A percentile compares a stretch with the other conserved stretches of the same genome.
These are phyloP conservation scores for Harmothoe impar DNA, from an alignment of 2,888 invertebrate genomes.

Conservation along the genomic window DNA sequence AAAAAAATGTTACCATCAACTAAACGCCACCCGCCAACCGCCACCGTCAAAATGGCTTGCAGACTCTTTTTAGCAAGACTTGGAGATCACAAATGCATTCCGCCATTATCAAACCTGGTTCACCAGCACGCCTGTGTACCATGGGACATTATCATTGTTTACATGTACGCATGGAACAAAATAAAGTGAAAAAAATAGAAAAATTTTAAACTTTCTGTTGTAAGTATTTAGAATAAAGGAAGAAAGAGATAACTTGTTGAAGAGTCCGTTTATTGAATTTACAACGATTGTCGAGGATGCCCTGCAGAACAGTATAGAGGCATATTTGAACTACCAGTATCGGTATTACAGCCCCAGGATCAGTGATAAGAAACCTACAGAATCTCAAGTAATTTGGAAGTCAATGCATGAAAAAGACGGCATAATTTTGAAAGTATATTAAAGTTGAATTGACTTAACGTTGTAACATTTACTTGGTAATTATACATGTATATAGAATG, in stretches of 20 bases:
- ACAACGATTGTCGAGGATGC: too few relatives aligned
- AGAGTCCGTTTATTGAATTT: too few relatives aligned
- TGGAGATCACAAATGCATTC: neutral
- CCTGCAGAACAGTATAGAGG: neutral
- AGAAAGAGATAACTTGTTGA: too few relatives aligned
- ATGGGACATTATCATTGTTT: conserved; percentile 5
- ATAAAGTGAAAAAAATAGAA: neutral
- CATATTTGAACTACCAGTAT: neutral
- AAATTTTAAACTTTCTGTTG: neutral
- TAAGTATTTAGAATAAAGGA: conserved; percentile 9
- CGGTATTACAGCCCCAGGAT: too few relatives aligned
- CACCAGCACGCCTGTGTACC: conserved; percentile 48
- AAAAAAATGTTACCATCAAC: neutral
- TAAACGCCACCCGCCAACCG: neutral
- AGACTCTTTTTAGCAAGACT: neutral
- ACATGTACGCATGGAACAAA: conserved; percentile 49
- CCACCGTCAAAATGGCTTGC: neutral
- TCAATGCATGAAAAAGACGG: too few relatives aligned
- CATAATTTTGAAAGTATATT: too few relatives aligned
- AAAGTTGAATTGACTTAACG: too few relatives aligned
- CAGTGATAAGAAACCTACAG: too few relatives aligned
- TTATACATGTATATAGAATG: too few relatives aligned
- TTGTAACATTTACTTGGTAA: too few relatives aligned
- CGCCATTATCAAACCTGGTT: neutral
- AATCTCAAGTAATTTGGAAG: too few relatives aligned